phyloP scores from a whole-genome alignment of 2,888 invertebrate species.

The Aleiodes leptofemur region DNA sequence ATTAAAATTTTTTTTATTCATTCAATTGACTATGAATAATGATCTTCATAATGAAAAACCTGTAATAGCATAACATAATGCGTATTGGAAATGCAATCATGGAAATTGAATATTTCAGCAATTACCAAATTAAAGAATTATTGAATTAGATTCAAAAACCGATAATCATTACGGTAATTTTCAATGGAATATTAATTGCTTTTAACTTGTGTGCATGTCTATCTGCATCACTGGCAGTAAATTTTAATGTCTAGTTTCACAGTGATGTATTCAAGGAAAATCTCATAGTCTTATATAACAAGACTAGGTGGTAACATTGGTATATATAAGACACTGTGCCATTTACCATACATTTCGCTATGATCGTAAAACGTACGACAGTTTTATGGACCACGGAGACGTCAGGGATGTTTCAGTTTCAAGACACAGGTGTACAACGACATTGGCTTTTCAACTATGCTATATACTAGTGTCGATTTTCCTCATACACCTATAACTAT shows the following conservation, averaged over 20 bases:
- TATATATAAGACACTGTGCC: slow-evolving; percentile 33
- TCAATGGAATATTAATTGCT: slow-evolving; percentile 5
- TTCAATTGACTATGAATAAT: background rate
- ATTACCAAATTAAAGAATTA: background rate
- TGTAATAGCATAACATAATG: background rate
- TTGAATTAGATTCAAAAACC: background rate
- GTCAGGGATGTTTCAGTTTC: slow-evolving; percentile 18
- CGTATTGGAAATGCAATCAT: background rate
- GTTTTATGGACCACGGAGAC: slow-evolving; percentile 44
- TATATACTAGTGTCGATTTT: slow-evolving; percentile 9
- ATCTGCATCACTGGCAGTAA: background rate
- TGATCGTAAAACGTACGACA: slow-evolving; percentile 55
- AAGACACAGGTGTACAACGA: slow-evolving; percentile 23
- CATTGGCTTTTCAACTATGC: slow-evolving; percentile 21
- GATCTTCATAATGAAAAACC: background rate
- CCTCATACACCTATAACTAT: slow-evolving; percentile 6
- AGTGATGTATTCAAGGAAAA: slow-evolving; percentile 13
- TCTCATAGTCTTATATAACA: slow-evolving; percentile 21
- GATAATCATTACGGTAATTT: background rate
- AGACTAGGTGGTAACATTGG: slow-evolving; percentile 22
- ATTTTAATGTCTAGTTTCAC: slow-evolving; percentile 13
- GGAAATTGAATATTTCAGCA: background rate
- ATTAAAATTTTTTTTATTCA: too few species aligned
- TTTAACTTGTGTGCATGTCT: background rate
- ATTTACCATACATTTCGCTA: slow-evolving; percentile 46